Conservation (phyloP, 2,888 invertebrate genomes). For the Eumacrocentrus americanus region DNA sequence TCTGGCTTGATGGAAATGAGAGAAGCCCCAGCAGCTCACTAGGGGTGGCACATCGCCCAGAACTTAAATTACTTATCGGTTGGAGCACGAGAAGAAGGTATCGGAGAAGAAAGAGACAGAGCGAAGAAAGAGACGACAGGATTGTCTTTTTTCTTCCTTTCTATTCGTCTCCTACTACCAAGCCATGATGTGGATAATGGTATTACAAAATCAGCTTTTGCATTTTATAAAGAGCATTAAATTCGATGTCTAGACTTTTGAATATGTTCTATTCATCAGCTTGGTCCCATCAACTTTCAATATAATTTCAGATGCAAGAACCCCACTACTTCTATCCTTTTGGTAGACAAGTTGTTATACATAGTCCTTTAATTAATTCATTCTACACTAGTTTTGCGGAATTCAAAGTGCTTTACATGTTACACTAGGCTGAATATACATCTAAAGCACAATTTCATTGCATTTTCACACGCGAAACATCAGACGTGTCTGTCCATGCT, state of each 20-base stretch:
- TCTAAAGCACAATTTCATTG: too few relatives aligned
- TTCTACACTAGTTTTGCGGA: too few relatives aligned
- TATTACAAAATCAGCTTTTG: neutral
- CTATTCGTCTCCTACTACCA: neutral
- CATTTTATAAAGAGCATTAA: constrained; percentile 2
- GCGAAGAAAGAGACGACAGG: neutral
- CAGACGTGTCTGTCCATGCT: neutral
- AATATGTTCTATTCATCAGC: neutral
- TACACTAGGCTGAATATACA: too few relatives aligned
- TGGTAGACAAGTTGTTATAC: too few relatives aligned
- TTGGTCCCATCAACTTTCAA: neutral
- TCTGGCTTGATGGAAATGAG: constrained; percentile 35
- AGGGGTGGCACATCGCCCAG: constrained; percentile 24
- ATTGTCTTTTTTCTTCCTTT: neutral
- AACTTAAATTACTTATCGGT: constrained; percentile 42
- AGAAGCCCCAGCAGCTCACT: constrained; percentile 27
- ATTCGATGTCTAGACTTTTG: neutral
- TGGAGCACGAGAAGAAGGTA: neutral
- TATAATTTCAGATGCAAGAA: neutral
- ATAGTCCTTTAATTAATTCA: too few relatives aligned
- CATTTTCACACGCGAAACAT: neutral
- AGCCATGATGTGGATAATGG: neutral
- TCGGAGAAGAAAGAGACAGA: neutral
- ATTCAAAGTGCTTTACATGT: too few relatives aligned
- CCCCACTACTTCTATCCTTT: too few relatives aligned